Base-by-base conservation (phyloP, 1,140 invertebrate genomes). In the Sminthurinus signatus region DNA sequence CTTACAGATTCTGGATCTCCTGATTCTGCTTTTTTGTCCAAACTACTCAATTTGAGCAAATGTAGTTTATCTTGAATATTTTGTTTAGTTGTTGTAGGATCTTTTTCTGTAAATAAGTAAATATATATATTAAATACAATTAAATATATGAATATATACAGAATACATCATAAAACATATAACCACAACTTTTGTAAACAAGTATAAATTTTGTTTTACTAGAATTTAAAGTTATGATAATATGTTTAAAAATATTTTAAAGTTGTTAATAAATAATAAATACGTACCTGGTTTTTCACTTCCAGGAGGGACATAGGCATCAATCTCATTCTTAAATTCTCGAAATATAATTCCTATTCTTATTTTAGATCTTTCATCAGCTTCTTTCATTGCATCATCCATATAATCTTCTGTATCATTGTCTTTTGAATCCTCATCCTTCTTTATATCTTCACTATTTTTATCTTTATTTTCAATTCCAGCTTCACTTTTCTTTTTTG, bases 321-420 rank as follows among this genome's bases (percentile, higher is more conserved):
- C 69, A 12, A 73, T 25, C 57, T 71, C 68, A 62, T 61, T 67
- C 60, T 72, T 72, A 43, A 72, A 70, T 59, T 71, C 69, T 25
- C 71, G 60, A 57, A 73, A 71, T 31, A 73, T 64, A 19, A 69
- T 72, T 71, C 82, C 81, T 66, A 96, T 89, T 51, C 87, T 82
- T 46, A 86, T 80, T 60, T 85, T 78, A 8, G 89, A 88, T 52
- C 84, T 82, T 23, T 84, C 80, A 78, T 90, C 88, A 42, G 85
- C 77, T 44, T 83, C 80, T 71, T 84, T 82, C 80, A 89, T 89
- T 69, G 84, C 83, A 62, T 88, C 86, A 77, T 93, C 89, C 76
- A 93, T 83, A 72, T 88, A 88, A 76, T 88, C 86, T n/a, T n/a
- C n/a, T n/a, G n/a, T n/a, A 72, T 88, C 86, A 54, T 81, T 81